phyloP scores from a whole-genome alignment of 2,113 vertebrate species.

The Passer domesticus region DNA sequence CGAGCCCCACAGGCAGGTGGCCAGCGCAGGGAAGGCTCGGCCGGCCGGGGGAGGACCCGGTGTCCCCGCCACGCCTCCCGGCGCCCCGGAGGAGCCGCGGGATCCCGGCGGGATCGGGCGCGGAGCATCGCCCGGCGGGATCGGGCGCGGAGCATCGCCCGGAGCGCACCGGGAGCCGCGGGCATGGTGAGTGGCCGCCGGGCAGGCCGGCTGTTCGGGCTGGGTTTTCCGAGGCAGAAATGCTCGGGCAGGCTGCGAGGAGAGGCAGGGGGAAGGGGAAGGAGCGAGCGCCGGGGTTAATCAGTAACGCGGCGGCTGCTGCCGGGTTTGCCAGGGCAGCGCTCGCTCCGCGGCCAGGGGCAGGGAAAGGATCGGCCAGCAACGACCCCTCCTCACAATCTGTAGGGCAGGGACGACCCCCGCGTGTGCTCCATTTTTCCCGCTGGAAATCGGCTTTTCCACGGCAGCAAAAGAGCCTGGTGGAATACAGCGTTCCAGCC shows the following conservation, averaged over 20 bases:
- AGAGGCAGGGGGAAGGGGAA: neutral
- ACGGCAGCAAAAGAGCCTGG: accelerated
- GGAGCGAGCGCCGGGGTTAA: slow-evolving; percentile 7
- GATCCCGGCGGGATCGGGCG: neutral
- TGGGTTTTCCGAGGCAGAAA: neutral
- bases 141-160: neutral
- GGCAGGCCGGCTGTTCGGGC: neutral
- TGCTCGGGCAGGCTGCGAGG: neutral
- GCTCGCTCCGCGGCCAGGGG: neutral
- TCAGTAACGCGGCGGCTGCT: neutral
- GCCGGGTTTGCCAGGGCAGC: neutral
- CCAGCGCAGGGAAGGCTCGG: accelerated
- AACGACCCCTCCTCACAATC: accelerated
- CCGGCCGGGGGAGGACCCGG: neutral
- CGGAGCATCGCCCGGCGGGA: neutral
- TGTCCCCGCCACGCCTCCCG: slow-evolving; percentile 31
- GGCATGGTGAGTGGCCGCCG: slow-evolving; percentile 37
- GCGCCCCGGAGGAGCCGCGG: neutral
- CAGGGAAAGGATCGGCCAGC: neutral
- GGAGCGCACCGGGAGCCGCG: neutral
- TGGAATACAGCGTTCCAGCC: neutral
- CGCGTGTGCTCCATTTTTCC: accelerated
- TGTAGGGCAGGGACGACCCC: neutral
- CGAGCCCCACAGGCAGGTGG: accelerated
- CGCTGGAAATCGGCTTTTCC: neutral